Evolutionary conservation across 2,888 invertebrate species (phyloP).

Genomic region (Crepidodera aurea): DNA sequence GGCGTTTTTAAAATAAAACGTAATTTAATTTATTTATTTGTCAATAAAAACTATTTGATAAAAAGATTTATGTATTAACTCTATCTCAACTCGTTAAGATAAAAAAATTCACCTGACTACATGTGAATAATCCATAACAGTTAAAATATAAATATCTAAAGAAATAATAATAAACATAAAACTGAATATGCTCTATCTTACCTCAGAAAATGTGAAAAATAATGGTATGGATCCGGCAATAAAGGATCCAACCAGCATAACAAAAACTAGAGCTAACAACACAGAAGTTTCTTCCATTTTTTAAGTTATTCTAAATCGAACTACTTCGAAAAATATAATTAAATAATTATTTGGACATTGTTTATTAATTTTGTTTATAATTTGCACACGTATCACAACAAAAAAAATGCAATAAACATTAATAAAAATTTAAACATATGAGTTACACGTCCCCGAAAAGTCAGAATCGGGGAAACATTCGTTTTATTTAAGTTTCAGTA

Average conservation of each 20-base stretch:
- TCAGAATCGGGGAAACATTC: not conserved
- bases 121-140: too few relatives aligned
- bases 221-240: conserved; percentile 94
- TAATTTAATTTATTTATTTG: conserved; percentile 1
- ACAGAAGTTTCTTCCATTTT: conserved; percentile 85
- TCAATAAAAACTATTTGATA: not conserved
- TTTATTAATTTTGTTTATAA: conserved; percentile 38
- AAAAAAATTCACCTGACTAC: too few relatives aligned
- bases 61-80: not conserved
- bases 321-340: conserved; percentile 41
- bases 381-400: conserved; percentile 51
- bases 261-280: conserved; percentile 81
- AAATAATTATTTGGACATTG: conserved; percentile 34
- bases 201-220: conserved; percentile 94
- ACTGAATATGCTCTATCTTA: too few relatives aligned
- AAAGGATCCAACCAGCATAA: conserved; percentile 97
- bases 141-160: too few relatives aligned
- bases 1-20: conserved; percentile 8
- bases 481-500: too few relatives aligned
- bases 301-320: conserved; percentile 35
- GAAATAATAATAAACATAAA: too few relatives aligned
- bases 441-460: conserved; percentile 21
- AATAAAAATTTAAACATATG: conserved; percentile 16
- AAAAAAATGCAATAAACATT: conserved; percentile 20
- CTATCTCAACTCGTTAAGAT: not conserved